Conservation (phyloP, 1,140 invertebrate genomes). For the Chlorops oryzae region DNA sequence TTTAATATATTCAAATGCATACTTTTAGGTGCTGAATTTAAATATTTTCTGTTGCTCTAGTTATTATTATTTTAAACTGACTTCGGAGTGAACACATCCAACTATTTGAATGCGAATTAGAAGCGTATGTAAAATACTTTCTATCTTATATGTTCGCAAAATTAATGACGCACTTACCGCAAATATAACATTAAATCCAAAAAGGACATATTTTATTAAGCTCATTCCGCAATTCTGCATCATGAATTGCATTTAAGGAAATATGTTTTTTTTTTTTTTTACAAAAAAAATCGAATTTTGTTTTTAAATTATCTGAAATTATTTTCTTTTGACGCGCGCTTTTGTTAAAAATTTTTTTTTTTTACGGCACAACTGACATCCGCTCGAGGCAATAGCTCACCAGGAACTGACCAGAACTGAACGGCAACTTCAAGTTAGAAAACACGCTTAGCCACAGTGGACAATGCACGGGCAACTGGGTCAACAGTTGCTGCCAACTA, state of each 20-base stretch:
- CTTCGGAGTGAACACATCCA: too few species aligned
- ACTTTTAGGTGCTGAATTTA: too few species aligned
- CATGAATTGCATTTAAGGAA: constrained; percentile 32
- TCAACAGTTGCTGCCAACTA: background rate
- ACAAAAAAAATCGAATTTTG: too few species aligned
- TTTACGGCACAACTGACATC: constrained; percentile 1
- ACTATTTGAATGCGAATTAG: too few species aligned
- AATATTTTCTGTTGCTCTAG: too few species aligned
- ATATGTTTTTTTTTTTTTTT: background rate
- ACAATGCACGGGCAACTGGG: background rate
- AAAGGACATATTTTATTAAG: constrained; percentile 65
- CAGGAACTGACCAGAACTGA: constrained; percentile 19
- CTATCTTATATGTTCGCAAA: too few species aligned
- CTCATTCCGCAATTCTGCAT: constrained; percentile 59
- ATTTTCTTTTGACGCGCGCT: too few species aligned
- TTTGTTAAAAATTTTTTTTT: background rate
- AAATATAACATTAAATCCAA: constrained; percentile 66
- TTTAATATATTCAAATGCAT: too few species aligned
- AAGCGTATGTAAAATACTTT: too few species aligned
- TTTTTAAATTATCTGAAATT: too few species aligned
- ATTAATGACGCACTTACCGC: constrained; percentile 61
- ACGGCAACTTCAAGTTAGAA: too few species aligned
- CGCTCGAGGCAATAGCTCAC: constrained; percentile 12
- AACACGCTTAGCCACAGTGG: background rate
- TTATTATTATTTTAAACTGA: too few species aligned